Conservation (phyloP, 2,888 invertebrate species). For the Eupelmus urozonus region DNA sequence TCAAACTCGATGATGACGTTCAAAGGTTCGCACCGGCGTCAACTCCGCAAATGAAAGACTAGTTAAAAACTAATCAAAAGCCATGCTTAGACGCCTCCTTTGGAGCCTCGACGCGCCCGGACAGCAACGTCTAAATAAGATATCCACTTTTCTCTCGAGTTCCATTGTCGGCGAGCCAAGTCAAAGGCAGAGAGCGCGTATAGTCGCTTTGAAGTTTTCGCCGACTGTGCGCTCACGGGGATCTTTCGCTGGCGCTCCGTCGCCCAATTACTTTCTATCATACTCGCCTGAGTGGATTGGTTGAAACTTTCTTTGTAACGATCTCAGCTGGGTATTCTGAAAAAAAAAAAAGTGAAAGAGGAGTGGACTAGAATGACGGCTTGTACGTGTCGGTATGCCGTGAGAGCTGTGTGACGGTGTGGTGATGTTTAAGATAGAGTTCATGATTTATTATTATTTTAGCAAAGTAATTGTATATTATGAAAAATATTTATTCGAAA, state of each 20-base stretch:
- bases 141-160: conserved; percentile 21
- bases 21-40: conserved; percentile 16
- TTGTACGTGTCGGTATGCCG: too few relatives aligned
- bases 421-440: too few relatives aligned
- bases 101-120: too few relatives aligned
- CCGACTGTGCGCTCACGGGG: neutral
- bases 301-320: conserved; percentile 56
- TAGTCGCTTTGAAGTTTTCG: conserved; percentile 3
- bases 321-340: too few relatives aligned
- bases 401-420: too few relatives aligned
- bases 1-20: conserved; percentile 23
- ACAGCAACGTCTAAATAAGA: conserved; percentile 50
- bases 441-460: too few relatives aligned
- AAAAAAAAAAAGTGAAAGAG: too few relatives aligned
- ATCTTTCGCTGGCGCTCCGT: neutral
- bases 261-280: conserved; percentile 5
- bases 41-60: conserved; percentile 46
- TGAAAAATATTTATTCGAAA: too few relatives aligned
- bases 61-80: conserved; percentile 54
- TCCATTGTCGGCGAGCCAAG: neutral
- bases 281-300: conserved; percentile 62
- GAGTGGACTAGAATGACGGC: too few relatives aligned
- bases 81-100: neutral
- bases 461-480: too few relatives aligned
- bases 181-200: neutral